Conservation (phyloP, 2,888 invertebrate genomes). For the Prionchulus punctatus region DNA sequence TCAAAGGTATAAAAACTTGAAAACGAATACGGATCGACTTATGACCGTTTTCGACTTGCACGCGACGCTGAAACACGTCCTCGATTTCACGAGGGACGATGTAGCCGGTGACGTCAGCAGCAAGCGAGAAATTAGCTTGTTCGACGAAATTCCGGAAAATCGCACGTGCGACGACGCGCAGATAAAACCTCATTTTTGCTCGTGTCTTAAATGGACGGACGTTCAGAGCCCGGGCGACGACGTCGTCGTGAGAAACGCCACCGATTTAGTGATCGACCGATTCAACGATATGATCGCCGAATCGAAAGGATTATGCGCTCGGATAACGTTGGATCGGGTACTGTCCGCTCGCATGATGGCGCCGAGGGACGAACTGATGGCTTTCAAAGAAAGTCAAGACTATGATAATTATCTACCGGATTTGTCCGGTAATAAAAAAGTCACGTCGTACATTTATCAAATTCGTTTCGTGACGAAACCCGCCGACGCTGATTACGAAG, state of each 20-base stretch:
- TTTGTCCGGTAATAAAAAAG: constrained; percentile 13
- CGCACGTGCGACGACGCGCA: constrained; percentile 8
- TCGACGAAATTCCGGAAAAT: constrained; percentile 9
- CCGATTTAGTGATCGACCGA: constrained; percentile 16
- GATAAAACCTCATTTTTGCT: constrained; percentile 12
- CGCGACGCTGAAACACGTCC: constrained; percentile 17
- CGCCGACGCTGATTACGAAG: constrained; percentile 26
- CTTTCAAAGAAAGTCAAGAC: constrained; percentile 17
- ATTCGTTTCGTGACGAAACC: constrained; percentile 23
- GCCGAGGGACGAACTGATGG: constrained; percentile 18
- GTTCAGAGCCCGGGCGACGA: constrained; percentile 12
- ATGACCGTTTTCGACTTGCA: constrained; percentile 33
- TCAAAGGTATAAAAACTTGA: constrained; percentile 18
- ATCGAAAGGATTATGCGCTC: constrained; percentile 9
- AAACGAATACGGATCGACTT: constrained; percentile 23
- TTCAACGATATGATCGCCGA: constrained; percentile 17
- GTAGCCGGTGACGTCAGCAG: neutral
- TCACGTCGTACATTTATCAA: constrained; percentile 18
- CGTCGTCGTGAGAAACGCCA: constrained; percentile 15
- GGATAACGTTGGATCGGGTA: constrained; percentile 16
- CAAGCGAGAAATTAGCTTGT: constrained; percentile 6
- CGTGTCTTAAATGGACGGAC: constrained; percentile 9
- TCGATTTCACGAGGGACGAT: constrained; percentile 2
- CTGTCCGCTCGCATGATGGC: constrained; percentile 19
- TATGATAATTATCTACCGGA: constrained; percentile 15